Percentiles rank a stretch among this genome's conserved stretches.
phyloP scores from a whole-genome alignment of 1,140 invertebrate species.

The Drosophila sp. region DNA sequence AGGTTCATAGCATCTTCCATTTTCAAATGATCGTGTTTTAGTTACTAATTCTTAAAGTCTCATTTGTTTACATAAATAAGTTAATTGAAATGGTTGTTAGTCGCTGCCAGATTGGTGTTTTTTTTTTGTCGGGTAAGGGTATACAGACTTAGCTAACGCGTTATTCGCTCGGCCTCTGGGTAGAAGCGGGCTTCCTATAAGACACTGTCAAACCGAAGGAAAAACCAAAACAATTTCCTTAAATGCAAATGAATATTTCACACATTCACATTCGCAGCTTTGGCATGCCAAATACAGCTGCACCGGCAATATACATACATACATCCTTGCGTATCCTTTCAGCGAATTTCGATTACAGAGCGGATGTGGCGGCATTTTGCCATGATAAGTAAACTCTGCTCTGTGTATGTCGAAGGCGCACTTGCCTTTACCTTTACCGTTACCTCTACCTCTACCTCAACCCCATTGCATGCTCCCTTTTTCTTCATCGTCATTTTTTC shows the following conservation, averaged over 20 bases:
- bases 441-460: slow-evolving; percentile 21
- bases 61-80: too few species aligned
- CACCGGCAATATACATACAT: slow-evolving; percentile 11
- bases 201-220: not conserved
- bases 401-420: slow-evolving; percentile 14
- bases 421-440: not conserved
- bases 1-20: too few species aligned
- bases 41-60: too few species aligned
- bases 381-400: slow-evolving; percentile 54
- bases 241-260: slow-evolving; percentile 62
- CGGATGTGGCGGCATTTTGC: slow-evolving; percentile 61
- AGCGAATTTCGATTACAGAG: slow-evolving; percentile 67
- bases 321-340: slow-evolving; percentile 40
- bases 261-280: slow-evolving; percentile 16
- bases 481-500: not conserved
- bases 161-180: too few species aligned
- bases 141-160: not conserved
- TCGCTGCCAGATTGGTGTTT: too few species aligned
- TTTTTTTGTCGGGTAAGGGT: not conserved
- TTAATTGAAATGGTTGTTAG: too few species aligned
- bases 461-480: slow-evolving; percentile 13
- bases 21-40: too few species aligned
- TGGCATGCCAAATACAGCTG: slow-evolving; percentile 46
- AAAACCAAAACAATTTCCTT: slow-evolving; percentile 57
- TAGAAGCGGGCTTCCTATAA: too few species aligned